phyloP scores from a whole-genome alignment of 2,113 vertebrate genomes.

The Xiphophorus couchianus region DNA sequence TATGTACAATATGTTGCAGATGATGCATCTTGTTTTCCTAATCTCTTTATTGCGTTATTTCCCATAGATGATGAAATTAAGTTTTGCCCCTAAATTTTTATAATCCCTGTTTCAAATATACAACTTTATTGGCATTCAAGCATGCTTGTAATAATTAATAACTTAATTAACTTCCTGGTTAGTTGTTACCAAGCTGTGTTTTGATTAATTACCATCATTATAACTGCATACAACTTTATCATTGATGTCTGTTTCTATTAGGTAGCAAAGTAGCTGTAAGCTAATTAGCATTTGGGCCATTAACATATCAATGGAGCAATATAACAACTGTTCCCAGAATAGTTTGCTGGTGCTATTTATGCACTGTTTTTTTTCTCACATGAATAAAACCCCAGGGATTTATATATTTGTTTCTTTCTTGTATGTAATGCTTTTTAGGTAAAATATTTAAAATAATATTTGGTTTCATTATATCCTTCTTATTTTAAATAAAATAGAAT shows the following conservation, averaged over 20 bases:
- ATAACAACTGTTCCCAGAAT: not conserved
- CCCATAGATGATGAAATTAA: not conserved
- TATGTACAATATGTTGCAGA: too few species aligned
- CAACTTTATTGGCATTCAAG: not conserved
- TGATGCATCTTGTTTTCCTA: not conserved
- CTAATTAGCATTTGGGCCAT: not conserved
- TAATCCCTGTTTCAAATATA: not conserved
- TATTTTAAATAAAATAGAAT: not conserved
- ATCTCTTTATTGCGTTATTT: not conserved
- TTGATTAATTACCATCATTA: not conserved
- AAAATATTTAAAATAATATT: not conserved
- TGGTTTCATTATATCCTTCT: not conserved
- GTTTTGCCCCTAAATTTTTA: not conserved
- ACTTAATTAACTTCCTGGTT: too few species aligned
- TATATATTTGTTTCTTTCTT: not conserved
- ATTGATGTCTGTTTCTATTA: too few species aligned
- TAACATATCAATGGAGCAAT: not conserved
- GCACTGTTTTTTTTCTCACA: not conserved
- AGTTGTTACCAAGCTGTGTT: not conserved
- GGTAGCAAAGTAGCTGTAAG: too few species aligned
- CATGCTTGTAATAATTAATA: not conserved
- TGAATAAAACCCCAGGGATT: not conserved
- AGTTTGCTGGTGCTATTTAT: not conserved
- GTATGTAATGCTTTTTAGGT: not conserved
- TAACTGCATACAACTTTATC: not conserved